Base-by-base conservation (phyloP, 1,140 invertebrate genomes). In the Papilio polyxenes region DNA sequence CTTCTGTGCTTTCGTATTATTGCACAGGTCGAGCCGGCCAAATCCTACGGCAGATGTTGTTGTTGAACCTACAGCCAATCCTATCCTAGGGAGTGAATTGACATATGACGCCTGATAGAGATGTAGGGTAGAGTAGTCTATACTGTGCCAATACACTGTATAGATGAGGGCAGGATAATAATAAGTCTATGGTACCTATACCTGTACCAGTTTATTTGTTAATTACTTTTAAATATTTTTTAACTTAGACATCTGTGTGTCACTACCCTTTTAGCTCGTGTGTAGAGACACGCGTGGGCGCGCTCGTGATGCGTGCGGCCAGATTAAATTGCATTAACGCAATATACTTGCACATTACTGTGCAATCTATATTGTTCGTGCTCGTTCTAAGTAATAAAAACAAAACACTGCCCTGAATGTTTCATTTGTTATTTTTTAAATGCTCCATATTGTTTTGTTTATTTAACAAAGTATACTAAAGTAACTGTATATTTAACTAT, bases 271-370 rank as follows among this genome's bases (percentile, higher is more conserved):
- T 87, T 78, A 80, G 83, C 85, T 84, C 83, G 85, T 89, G 88
- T 88, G 86, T 85, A 89, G 87, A 86, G 87, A 82, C 84, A 89
- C 85, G 91, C 92, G 92, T 92, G 92, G 91, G 92, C 87, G 92
- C 83, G 62, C 83, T 88, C 89, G 90, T 92, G 92, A 94, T 94
- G 92, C 91, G 92, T 92, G 91, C 87, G 87, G 89, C 87, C 90
- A 91, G 92, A 93, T 94, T 94, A 92, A 92, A 94, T 93, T 93
- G 92, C 92, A 93, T 92, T 93, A 93, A 92, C 90, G 91, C 91
- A 89, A 89, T 90, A 88, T 88, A 92, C 86, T 87, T 83, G 75
- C 84, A 85, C 85, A 87, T 89, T 87, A 85, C 78, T 83, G 78
- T 82, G 80, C 82, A 84, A 87, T 87, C 85, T 86, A 85, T 82